Evolutionary conservation across 2,888 invertebrate species (phyloP).

Genomic region (Leptopterna dolabrata): DNA sequence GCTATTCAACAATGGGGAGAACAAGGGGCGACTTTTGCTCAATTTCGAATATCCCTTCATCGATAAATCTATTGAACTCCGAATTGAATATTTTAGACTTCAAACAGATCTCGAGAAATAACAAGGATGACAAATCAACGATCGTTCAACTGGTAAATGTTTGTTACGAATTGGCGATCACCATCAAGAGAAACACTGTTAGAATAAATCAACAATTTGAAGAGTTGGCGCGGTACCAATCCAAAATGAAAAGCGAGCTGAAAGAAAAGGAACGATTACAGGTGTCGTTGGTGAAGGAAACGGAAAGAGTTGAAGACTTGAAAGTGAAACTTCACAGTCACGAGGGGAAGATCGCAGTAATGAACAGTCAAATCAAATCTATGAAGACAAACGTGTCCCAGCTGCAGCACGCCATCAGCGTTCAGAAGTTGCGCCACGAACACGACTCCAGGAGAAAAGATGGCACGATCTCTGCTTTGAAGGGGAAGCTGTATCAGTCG

Average conservation of each 20-base stretch:
- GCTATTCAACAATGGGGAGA: constrained; percentile 61
- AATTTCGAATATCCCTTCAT: neutral
- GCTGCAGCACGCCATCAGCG: neutral
- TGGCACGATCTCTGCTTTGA: neutral
- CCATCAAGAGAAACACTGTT: neutral
- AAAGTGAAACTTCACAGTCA: neutral
- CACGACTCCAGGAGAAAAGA: constrained; percentile 39
- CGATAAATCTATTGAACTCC: constrained; percentile 2
- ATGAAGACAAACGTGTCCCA: constrained; percentile 24
- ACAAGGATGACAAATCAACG: neutral
- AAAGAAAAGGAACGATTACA: neutral
- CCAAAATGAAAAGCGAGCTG: neutral
- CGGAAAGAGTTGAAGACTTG: neutral
- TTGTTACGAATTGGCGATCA: constrained; percentile 32
- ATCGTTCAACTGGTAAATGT: constrained; percentile 17
- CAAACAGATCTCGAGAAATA: neutral
- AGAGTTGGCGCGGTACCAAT: neutral
- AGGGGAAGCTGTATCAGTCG: constrained; percentile 17
- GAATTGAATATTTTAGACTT: constrained; percentile 16
- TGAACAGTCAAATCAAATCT: neutral
- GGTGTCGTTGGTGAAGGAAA: neutral
- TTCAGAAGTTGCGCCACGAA: constrained; percentile 38
- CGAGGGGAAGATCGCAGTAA: neutral
- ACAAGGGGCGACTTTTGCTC: neutral
- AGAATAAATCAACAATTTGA: neutral